Evolutionary conservation across 1,140 invertebrate genomes (phyloP).

Genomic region (Platyura marginata): DNA sequence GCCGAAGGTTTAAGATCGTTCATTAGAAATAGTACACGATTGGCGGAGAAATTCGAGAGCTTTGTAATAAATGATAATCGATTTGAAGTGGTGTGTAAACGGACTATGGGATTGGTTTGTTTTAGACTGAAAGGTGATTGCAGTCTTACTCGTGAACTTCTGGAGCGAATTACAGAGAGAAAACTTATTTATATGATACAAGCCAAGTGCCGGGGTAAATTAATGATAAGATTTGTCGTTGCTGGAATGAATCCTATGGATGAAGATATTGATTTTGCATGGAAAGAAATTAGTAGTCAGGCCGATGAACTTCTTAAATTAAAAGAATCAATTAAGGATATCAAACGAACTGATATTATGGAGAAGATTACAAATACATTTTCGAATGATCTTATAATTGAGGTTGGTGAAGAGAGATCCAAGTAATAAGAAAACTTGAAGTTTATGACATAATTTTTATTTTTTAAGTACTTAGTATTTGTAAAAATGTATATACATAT

Average conservation of each 20-base stretch:
- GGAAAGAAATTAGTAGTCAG: constrained; percentile 53
- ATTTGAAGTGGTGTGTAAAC: constrained; percentile 59
- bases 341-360: too few relatives aligned
- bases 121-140: constrained; percentile 70
- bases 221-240: constrained; percentile 67
- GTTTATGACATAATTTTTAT: too few relatives aligned
- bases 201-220: constrained; percentile 41
- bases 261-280: constrained; percentile 61
- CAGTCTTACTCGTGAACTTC: constrained; percentile 54
- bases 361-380: too few relatives aligned
- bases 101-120: constrained; percentile 67
- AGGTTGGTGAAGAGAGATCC: too few relatives aligned
- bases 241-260: constrained; percentile 50
- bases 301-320: constrained; percentile 30
- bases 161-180: constrained; percentile 54
- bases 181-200: constrained; percentile 73
- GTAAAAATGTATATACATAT: too few relatives aligned
- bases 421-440: too few relatives aligned
- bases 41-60: constrained; percentile 61
- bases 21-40: constrained; percentile 51
- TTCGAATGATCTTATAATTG: too few relatives aligned
- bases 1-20: constrained; percentile 58
- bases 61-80: constrained; percentile 45
- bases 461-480: too few relatives aligned
- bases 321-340: too few relatives aligned